Percentiles rank a stretch among this genome's conserved stretches.
Conservation (phyloP, 2,113 vertebrate genomes). For the Penelope pileata region DNA sequence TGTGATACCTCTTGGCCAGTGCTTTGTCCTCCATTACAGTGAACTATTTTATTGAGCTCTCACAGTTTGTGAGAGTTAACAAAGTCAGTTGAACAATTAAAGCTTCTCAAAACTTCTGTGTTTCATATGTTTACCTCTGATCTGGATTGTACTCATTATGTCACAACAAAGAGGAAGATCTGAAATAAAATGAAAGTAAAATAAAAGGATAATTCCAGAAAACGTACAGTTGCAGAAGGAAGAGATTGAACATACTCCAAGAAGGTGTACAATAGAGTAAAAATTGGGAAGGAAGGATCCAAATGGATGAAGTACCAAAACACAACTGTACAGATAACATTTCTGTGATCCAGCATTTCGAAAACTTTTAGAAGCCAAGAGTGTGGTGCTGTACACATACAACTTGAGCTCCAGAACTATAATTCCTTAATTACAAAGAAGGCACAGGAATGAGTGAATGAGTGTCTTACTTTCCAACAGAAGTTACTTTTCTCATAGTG, state of each 20-base stretch:
- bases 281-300: neutral
- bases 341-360: neutral
- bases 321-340: neutral
- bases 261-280: neutral
- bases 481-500: no score
- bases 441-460: no score
- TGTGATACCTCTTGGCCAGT: neutral
- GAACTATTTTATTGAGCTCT: neutral
- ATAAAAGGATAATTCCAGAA: neutral
- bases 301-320: neutral
- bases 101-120: neutral
- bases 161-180: neutral
- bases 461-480: no score
- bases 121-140: neutral
- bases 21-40: neutral
- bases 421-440: no score
- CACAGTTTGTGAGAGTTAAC: neutral
- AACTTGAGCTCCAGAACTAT: neutral
- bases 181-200: neutral
- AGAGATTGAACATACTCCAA: neutral
- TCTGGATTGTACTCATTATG: neutral
- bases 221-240: neutral
- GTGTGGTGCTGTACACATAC: neutral
- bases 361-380: neutral
- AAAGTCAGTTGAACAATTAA: neutral